phyloP scores from a whole-genome alignment of 1,140 invertebrate genomes.

The Saxidomus purpurata region DNA sequence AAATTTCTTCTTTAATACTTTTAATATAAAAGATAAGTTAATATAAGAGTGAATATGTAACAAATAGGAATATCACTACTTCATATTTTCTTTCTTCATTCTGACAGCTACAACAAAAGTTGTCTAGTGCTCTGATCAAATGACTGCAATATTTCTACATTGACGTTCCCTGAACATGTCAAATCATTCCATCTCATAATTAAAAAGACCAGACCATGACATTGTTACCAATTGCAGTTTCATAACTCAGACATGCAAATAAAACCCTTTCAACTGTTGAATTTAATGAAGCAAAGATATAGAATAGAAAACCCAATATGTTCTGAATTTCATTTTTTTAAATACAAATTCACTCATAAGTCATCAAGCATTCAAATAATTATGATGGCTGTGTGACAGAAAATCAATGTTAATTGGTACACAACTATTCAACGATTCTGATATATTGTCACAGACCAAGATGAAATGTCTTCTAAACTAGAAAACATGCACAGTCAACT shows the following conservation, averaged over 20 bases:
- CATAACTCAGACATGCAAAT: not conserved
- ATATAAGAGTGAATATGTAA: too few relatives aligned
- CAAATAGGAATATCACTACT: too few relatives aligned
- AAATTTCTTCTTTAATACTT: too few relatives aligned
- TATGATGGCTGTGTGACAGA: conserved; percentile 17
- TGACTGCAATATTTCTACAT: too few relatives aligned
- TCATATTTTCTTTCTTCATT: too few relatives aligned
- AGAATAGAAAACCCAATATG: not conserved
- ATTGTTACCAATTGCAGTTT: not conserved
- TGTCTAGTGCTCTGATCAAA: too few relatives aligned
- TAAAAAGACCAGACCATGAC: not conserved
- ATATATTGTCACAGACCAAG: not conserved
- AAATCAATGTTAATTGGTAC: conserved; percentile 35
- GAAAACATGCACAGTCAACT: not conserved
- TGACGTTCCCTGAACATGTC: too few relatives aligned
- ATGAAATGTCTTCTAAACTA: not conserved
- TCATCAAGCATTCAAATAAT: conserved; percentile 8
- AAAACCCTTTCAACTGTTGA: conserved; percentile 43
- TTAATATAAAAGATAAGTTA: too few relatives aligned
- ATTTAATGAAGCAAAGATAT: not conserved
- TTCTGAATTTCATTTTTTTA: not conserved
- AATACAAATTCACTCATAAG: not conserved
- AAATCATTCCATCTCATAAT: too few relatives aligned
- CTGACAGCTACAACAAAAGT: too few relatives aligned
- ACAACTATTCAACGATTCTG: not conserved